Evolutionary conservation across 30 jellyfish, hydroid and myxozoan genomes (phyloP).

Genomic region (Nemopilema nomurai): DNA sequence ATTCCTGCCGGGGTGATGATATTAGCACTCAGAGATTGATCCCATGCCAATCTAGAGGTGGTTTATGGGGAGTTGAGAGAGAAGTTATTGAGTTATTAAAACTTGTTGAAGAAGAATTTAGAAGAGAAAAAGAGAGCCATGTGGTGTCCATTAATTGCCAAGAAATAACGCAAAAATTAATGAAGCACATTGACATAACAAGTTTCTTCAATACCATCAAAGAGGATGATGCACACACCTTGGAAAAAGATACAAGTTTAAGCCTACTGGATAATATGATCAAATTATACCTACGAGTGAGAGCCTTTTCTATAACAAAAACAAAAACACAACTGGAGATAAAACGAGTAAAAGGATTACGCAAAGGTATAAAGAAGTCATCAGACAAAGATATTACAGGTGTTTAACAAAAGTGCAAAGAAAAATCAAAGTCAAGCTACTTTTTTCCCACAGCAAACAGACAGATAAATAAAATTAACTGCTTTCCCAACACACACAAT

Average conservation of each 20-base stretch:
- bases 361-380: not conserved
- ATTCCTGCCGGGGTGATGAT: slow-evolving; percentile 2
- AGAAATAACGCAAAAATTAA: not conserved
- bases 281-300: not conserved
- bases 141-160: slow-evolving; percentile 14
- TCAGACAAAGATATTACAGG: not conserved
- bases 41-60: slow-evolving; percentile 12
- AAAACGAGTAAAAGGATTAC: not conserved
- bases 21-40: slow-evolving; percentile 12
- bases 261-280: slow-evolving; percentile 6
- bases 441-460: not conserved
- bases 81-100: slow-evolving; percentile 4
- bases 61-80: slow-evolving; percentile 1
- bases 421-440: slow-evolving; percentile 2
- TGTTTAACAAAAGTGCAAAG: not conserved
- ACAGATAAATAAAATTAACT: not conserved
- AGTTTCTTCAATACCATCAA: slow-evolving; percentile 4
- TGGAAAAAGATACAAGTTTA: slow-evolving; percentile 6
- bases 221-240: slow-evolving; percentile 3
- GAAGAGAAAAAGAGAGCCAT: not conserved
- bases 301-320: not conserved
- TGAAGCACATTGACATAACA: slow-evolving; percentile 1
- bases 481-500: not conserved
- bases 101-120: slow-evolving; percentile 15
- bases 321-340: slow-evolving; percentile 1